Evolutionary conservation across 1,140 invertebrate species (phyloP), one percentile per base, ranked within the genome.

Genomic region (Microplitis mediator): DNA sequence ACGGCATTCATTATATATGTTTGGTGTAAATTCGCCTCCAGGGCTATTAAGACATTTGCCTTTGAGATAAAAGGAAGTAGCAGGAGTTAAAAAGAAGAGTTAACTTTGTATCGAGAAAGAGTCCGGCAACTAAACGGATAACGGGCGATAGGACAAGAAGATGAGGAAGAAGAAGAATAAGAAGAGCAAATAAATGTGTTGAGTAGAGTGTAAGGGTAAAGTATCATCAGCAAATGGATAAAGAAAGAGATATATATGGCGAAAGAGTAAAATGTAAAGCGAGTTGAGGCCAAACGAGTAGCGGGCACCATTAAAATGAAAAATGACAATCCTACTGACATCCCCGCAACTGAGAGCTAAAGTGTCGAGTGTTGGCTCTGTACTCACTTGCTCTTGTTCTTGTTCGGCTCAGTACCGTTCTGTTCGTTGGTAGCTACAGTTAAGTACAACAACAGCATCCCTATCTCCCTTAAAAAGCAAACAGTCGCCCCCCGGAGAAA

Each of bases 281-380:
- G 72, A 32, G 51, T 62, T 62, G 56, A 69, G 2, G 65, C 36
- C 11, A 16, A 75, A 45, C 31, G 62, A 68, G 58, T 62, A 76
- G 79, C 76, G 75, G 78, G 79, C 71, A 85, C 85, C 85, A 87
- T 87, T 88, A 88, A 88, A 86, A 88, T 88, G 86, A 88, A 88
- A 88, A 88, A 88, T 88, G 85, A 87, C 82, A 80, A 81, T 80
- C 67, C 35, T 78, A 74, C 67, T 76, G 78, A 78, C 76, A 71
- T 79, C 78, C 79, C 73, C 77, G 78, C 78, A 75, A 52, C 62
- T 36, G 70, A n/a, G 74, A 73, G 75, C 72, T 74, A 23, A 23
- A 23, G 23, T 23, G 23, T 23, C 23, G 23, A 23, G 23, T 23
- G 23, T 23, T 23, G 23, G 23, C 23, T 23, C 23, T 23, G 23